Conservation (phyloP, 2,888 invertebrate species). For the Branchellion lobata region DNA sequence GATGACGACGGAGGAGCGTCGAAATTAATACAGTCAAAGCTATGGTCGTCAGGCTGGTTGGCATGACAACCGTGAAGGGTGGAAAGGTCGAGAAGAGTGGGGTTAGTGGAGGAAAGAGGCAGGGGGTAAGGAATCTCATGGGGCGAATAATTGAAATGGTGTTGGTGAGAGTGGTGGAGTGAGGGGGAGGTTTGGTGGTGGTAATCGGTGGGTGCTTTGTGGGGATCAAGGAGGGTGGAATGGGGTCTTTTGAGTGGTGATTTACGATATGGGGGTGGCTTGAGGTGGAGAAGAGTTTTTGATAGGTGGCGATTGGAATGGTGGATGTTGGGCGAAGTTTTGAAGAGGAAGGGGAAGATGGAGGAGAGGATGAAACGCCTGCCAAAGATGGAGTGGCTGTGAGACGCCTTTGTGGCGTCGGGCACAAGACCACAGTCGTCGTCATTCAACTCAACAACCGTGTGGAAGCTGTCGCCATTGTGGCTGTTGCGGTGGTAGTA, state of each 20-base stretch:
- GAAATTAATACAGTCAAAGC: neutral
- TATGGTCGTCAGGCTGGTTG: neutral
- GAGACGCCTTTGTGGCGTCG: too few species aligned
- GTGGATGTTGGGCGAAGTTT: too few species aligned
- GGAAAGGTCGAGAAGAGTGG: neutral
- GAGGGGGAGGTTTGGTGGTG: constrained; percentile 14
- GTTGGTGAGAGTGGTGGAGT: constrained; percentile 12
- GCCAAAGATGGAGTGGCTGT: too few species aligned
- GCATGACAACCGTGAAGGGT: neutral
- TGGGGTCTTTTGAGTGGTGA: neutral
- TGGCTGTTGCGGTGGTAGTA: too few species aligned
- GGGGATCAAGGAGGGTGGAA: neutral
- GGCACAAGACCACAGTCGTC: too few species aligned
- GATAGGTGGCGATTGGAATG: too few species aligned
- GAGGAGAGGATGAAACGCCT: too few species aligned
- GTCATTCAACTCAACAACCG: too few species aligned
- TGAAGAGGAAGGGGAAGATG: too few species aligned
- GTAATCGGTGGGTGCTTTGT: neutral
- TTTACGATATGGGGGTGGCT: neutral
- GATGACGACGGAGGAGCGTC: neutral
- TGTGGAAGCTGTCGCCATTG: too few species aligned
- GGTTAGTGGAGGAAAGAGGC: constrained; percentile 41
- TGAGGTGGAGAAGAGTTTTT: too few species aligned
- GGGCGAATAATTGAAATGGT: constrained; percentile 37
- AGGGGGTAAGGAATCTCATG: constrained; percentile 44